phyloP scores from a whole-genome alignment of 2,113 vertebrate species.

The Hypanus sabinus region DNA sequence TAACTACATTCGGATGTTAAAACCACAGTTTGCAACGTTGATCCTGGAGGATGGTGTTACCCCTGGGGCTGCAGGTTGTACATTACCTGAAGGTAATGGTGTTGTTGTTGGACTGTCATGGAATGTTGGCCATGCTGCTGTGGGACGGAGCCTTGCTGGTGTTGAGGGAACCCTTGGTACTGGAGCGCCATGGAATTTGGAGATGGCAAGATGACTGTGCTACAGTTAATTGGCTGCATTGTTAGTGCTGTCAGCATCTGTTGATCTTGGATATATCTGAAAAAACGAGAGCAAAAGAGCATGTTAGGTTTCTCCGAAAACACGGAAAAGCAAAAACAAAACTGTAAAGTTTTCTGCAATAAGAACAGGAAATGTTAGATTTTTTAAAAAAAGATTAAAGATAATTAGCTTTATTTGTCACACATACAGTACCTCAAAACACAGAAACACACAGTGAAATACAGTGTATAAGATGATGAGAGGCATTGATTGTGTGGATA shows the following conservation, averaged over 20 bases:
- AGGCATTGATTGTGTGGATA: no score
- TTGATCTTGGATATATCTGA: slow-evolving; percentile 67
- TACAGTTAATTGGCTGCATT: slow-evolving; percentile 58
- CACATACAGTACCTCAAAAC: no score
- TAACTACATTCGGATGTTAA: not conserved
- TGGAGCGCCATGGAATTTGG: slow-evolving; percentile 60
- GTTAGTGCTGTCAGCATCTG: slow-evolving; percentile 56
- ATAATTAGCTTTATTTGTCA: no score
- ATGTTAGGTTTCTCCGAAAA: no score
- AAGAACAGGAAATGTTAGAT: no score
- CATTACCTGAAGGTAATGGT: slow-evolving; percentile 68
- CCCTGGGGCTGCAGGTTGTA: not conserved
- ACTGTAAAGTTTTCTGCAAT: no score
- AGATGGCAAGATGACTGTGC: slow-evolving; percentile 53
- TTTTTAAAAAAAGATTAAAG: no score
- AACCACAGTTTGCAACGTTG: not conserved
- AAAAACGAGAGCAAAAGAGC: not conserved
- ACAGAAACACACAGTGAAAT: no score
- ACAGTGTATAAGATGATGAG: no score
- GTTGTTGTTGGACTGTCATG: slow-evolving; percentile 58
- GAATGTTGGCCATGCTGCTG: slow-evolving; percentile 53
- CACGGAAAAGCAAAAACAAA: no score
- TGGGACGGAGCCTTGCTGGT: slow-evolving; percentile 54
- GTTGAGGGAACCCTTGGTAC: slow-evolving; percentile 54
- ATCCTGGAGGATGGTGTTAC: not conserved